phyloP scores from a whole-genome alignment of 2,113 vertebrate genomes.

The Sinocyclocheilus grahami region DNA sequence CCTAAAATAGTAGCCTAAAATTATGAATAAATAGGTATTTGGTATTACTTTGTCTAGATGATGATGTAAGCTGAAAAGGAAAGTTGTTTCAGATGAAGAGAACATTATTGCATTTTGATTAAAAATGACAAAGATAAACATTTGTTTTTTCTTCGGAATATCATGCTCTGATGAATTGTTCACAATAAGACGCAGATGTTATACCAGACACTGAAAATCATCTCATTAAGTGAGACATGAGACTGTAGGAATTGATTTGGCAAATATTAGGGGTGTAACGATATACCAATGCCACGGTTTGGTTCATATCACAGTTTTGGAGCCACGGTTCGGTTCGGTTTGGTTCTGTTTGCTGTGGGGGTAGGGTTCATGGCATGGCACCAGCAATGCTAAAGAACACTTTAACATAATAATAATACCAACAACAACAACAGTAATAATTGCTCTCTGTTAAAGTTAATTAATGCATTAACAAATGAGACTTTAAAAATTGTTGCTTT shows the following conservation, averaged over 20 bases:
- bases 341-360: too few species aligned
- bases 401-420: too few species aligned
- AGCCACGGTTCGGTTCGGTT: too few species aligned
- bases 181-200: background rate
- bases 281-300: too few species aligned
- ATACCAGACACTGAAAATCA: background rate
- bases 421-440: too few species aligned
- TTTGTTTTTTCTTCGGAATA: background rate
- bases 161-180: background rate
- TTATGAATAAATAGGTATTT: background rate
- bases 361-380: too few species aligned
- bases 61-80: background rate
- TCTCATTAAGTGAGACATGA: background rate
- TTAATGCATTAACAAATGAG: too few species aligned
- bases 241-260: constrained; percentile 3
- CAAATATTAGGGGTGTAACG: background rate
- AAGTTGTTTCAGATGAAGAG: background rate
- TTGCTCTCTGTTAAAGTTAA: too few species aligned
- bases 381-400: too few species aligned
- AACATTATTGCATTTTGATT: background rate
- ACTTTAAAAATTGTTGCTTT: too few species aligned
- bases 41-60: background rate
- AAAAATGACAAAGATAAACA: background rate
- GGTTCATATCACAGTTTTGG: too few species aligned
- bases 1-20: background rate